These are phyloP conservation scores for Coreius guichenoti DNA, from an alignment of 2,797 vertebrate genomes.

Conservation along the genomic window DNA sequence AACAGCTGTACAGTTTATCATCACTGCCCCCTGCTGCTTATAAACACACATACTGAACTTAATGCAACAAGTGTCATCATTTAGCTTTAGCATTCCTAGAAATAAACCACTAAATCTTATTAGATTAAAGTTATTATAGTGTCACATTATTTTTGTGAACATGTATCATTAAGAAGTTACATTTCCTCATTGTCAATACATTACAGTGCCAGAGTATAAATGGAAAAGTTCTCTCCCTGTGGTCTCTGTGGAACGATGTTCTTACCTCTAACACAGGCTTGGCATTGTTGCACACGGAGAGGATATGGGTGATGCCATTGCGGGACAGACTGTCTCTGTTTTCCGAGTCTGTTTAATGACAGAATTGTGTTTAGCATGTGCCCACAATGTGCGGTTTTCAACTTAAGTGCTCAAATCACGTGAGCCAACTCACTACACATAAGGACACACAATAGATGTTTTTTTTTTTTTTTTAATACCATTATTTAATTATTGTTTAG, in stretches of 20 bases:
- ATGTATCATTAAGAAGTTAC: neutral
- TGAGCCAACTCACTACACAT: too few relatives aligned
- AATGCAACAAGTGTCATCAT: neutral
- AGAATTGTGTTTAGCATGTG: conserved; percentile 19
- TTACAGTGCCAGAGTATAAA: neutral
- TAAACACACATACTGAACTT: neutral
- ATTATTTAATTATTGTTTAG: too few relatives aligned
- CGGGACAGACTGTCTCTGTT: conserved; percentile 79
- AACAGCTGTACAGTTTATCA: neutral
- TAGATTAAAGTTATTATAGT: neutral
- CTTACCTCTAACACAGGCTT: conserved; percentile 84
- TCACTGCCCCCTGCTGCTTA: conserved; percentile 8
- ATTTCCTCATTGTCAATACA: neutral
- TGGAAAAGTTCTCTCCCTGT: neutral
- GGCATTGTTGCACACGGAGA: conserved; percentile 86
- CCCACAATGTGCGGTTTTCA: neutral
- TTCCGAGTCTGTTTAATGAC: conserved; percentile 81
- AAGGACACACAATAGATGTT: too few relatives aligned
- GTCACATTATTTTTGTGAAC: neutral
- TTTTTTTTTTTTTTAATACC: too few relatives aligned
- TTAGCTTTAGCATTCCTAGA: neutral
- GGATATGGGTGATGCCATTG: conserved; percentile 87
- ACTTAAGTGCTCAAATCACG: too few relatives aligned
- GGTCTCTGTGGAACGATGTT: conserved; percentile 26
- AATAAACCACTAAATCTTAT: neutral